Base-by-base conservation (phyloP, 2,888 invertebrate species). In the Leptodirus hochenwartii region DNA sequence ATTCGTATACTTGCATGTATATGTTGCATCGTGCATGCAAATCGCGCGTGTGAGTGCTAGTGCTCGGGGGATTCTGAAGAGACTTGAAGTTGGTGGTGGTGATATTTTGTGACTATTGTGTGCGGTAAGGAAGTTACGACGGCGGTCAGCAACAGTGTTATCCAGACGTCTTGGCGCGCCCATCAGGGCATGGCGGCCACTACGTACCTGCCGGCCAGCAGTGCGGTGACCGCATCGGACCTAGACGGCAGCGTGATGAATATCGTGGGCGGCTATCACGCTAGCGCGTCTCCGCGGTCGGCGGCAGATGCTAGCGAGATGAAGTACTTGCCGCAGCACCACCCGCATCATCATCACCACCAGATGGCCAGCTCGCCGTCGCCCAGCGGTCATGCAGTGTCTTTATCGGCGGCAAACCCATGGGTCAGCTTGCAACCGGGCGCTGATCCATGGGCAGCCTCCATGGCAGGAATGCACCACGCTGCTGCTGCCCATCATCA, bases 281-380 rank as follows among this genome's bases (percentile, higher is more conserved):
- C 65, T 34, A 74, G 73, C 55, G 76, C 75, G 58, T 82, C 82
- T 63, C 84, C 84, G 53, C 71, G 82, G 51, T 78, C 77, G 46
- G 82, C 79, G 49, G 68, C 72, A 42, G 82, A 82, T 62, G 80
- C 80, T 49, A 78, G 79, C 49, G 91, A 91, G 60, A 87, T 91
- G 87, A 91, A 91, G 62, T 91, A 91, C 59, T 72, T 81, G 68
- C 75, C 77, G 43, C 73, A 75, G 41, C 87, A 85, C 57, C 81
- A 80, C 59, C 72, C 82, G 58, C 78, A 80, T 53, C 73, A 81
- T 51, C 77, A 74, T 44, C 68, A 68, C 47, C 20, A 6, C 8
- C 66, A 68, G 39, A 71, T 70, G 44, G 68, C 69, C 50, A 61
- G 72, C 59, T 62, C 72, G 36, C 66, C 69, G 38, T 72, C 73